Evolutionary conservation across 2,113 vertebrate genomes (phyloP).

Genomic region (Plecturocebus donacophilus): DNA sequence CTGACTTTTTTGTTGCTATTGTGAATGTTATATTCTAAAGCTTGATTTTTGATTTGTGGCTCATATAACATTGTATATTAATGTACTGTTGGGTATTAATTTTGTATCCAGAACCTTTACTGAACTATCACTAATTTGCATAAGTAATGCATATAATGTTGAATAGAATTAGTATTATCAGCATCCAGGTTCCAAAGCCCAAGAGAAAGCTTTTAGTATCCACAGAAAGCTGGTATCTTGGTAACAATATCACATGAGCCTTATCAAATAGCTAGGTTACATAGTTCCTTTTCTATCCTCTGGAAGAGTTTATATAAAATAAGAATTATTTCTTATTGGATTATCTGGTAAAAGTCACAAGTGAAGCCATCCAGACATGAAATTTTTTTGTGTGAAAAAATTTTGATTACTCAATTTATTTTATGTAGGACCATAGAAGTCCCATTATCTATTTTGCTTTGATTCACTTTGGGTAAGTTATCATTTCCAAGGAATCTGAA

Average conservation of each 20-base stretch:
- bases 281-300: not conserved
- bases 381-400: not conserved
- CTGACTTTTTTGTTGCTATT: not conserved
- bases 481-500: not conserved
- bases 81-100: not conserved
- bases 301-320: not conserved
- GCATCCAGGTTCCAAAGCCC: not conserved
- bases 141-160: not conserved
- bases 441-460: not conserved
- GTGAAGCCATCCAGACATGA: not conserved
- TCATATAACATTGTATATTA: not conserved
- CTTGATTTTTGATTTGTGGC: not conserved
- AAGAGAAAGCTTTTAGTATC: not conserved
- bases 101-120: not conserved
- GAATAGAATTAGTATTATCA: constrained; percentile 2
- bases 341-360: not conserved
- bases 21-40: not conserved
- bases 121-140: not conserved
- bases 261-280: not conserved
- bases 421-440: not conserved
- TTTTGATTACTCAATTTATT: not conserved
- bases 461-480: not conserved
- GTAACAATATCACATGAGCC: not conserved
- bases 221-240: not conserved
- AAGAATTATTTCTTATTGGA: not conserved